Conservation (phyloP, 2,113 vertebrate genomes). For the Helogale parvula region DNA sequence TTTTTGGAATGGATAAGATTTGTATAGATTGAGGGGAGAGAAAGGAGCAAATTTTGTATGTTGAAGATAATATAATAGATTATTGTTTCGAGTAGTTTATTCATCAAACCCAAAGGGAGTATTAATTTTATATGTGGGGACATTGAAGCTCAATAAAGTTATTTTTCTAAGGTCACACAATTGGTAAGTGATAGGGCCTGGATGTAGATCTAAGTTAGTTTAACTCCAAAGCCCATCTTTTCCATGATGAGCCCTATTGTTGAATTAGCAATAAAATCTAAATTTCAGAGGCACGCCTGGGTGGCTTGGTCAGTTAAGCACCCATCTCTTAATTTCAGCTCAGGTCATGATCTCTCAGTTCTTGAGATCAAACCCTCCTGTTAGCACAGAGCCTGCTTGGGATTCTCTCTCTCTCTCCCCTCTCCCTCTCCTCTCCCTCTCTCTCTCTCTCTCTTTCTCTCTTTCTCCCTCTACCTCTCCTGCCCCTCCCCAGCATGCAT, state of each 20-base stretch:
- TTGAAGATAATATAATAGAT: slow-evolving; percentile 31
- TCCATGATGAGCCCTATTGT: background rate
- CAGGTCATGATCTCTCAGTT: no score
- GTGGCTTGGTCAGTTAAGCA: no score
- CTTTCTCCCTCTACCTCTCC: no score
- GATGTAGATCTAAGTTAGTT: slow-evolving; percentile 39
- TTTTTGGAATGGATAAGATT: slow-evolving; percentile 38
- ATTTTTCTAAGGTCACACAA: slow-evolving; percentile 17
- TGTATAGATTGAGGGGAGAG: background rate
- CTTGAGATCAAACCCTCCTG: no score
- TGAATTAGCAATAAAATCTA: slow-evolving; percentile 45
- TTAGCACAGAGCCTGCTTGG: no score
- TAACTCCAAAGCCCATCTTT: background rate
- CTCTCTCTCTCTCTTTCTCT: no score
- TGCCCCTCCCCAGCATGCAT: no score
- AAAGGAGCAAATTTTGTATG: slow-evolving; percentile 2
- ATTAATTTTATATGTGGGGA: slow-evolving; percentile 19
- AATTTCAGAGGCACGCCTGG: background rate
- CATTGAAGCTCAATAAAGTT: slow-evolving; percentile 12
- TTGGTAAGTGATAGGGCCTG: background rate
- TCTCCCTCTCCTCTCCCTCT: no score
- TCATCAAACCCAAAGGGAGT: slow-evolving; percentile 5
- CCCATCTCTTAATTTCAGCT: no score
- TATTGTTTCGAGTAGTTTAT: slow-evolving; percentile 21
- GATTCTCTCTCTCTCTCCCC: no score